Conservation (phyloP, 2,797 vertebrate genomes). For the Streptopelia turtur region DNA sequence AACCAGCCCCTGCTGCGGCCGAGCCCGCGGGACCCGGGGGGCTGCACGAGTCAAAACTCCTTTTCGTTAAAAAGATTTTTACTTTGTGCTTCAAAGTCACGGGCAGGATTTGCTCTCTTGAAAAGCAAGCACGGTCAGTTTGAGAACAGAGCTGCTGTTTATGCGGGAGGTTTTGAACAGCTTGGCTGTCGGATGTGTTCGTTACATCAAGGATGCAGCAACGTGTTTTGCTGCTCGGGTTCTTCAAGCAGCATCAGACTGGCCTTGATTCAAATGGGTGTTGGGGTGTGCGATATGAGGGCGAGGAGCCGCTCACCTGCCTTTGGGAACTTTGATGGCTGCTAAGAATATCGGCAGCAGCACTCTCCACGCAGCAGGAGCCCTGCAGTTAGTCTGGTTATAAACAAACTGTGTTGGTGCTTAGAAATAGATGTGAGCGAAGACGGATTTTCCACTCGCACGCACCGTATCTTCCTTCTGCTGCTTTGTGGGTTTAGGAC, state of each 20-base stretch:
- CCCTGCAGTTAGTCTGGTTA: background rate
- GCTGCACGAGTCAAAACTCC: background rate
- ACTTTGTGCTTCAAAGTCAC: background rate
- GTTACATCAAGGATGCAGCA: rapidly evolving
- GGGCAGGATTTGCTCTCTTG: background rate
- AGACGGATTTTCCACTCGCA: background rate
- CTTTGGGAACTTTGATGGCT: background rate
- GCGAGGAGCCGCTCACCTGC: background rate
- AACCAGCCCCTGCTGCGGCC: background rate
- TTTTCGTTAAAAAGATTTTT: background rate
- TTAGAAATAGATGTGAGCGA: background rate
- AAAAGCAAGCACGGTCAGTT: background rate
- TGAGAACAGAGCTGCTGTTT: background rate
- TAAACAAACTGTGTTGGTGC: background rate
- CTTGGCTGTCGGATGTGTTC: background rate
- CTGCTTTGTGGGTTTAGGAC: background rate
- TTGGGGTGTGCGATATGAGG: rapidly evolving
- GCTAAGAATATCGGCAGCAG: rapidly evolving
- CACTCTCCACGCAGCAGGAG: background rate
- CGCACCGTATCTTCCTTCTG: rapidly evolving
- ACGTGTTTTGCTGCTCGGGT: background rate
- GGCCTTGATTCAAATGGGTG: background rate
- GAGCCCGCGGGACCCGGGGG: background rate
- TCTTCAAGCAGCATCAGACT: background rate
- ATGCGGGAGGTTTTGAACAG: background rate